Conservation (phyloP, 2,888 invertebrate species). For the Globia sparganii region DNA sequence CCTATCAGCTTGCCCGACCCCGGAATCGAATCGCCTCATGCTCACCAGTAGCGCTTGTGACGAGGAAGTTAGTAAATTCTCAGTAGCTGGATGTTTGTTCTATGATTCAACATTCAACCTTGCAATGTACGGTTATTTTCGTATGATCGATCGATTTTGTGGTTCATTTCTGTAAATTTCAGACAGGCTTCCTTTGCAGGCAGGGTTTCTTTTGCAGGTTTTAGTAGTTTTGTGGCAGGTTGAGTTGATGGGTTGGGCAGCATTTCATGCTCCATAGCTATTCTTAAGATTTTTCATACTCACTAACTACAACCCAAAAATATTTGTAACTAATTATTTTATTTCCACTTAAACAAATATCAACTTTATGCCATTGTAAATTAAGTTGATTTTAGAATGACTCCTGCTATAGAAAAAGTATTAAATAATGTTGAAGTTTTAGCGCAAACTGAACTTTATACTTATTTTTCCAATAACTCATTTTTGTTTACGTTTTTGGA, state of each 20-base stretch:
- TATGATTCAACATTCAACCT: conserved; percentile 25
- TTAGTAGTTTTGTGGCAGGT: not conserved
- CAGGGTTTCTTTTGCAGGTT: no score
- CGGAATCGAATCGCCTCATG: no score
- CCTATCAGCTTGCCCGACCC: no score
- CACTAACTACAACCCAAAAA: not conserved
- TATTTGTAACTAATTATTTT: not conserved
- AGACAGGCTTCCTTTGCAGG: not conserved
- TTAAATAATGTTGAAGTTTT: not conserved
- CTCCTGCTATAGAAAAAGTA: no score
- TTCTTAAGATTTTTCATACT: not conserved
- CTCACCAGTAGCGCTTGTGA: no score
- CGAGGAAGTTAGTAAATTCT: not conserved
- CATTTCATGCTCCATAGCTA: not conserved
- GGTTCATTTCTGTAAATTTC: not conserved
- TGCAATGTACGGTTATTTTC: not conserved
- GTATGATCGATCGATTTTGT: conserved; percentile 5
- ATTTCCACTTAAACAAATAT: not conserved
- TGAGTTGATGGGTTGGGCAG: not conserved
- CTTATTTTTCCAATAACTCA: no score
- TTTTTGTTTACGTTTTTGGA: not conserved
- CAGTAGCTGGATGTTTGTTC: not conserved
- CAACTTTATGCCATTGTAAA: not conserved
- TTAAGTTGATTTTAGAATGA: not conserved
- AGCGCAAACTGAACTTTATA: not conserved